Evolutionary conservation across 2,797 vertebrate species (phyloP).

Genomic region (Sylvia borin): DNA sequence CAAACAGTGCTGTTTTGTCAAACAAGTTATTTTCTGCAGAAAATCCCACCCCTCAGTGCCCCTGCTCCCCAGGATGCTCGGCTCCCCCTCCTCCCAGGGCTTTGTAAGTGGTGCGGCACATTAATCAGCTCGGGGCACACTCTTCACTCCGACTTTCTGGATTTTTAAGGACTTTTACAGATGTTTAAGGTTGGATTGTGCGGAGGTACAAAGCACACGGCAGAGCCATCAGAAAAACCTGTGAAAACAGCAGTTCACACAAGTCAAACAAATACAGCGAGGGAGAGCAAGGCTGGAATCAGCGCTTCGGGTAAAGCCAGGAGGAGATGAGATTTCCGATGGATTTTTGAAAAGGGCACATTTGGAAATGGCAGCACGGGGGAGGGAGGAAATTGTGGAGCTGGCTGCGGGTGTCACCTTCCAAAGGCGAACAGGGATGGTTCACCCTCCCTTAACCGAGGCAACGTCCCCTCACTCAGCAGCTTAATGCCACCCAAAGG

Average conservation of each 20-base stretch:
- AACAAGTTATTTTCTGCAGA: not conserved
- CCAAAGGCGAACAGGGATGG: not conserved
- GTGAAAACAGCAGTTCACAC: not conserved
- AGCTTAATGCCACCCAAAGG: not conserved
- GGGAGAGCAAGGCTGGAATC: not conserved
- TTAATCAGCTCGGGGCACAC: not conserved
- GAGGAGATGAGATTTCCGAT: not conserved
- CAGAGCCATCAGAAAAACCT: not conserved
- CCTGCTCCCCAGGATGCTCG: not conserved
- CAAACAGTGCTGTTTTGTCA: not conserved
- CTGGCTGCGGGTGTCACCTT: not conserved
- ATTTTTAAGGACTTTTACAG: not conserved
- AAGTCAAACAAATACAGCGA: not conserved
- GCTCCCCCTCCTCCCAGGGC: not conserved
- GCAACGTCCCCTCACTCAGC: not conserved
- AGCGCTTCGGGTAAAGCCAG: not conserved
- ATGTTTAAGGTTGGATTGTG: not conserved
- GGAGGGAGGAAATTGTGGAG: not conserved
- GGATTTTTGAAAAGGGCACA: slow-evolving; percentile 41
- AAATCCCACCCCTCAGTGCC: not conserved
- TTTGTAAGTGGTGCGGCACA: not conserved
- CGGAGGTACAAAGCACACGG: not conserved
- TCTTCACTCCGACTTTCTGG: not conserved
- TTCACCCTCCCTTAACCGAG: not conserved
- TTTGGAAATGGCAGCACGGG: not conserved